A percentile compares a stretch with the other conserved stretches of the same genome.
Conservation (phyloP, 1,140 invertebrate genomes). For the Pollicipes pollicipes region DNA sequence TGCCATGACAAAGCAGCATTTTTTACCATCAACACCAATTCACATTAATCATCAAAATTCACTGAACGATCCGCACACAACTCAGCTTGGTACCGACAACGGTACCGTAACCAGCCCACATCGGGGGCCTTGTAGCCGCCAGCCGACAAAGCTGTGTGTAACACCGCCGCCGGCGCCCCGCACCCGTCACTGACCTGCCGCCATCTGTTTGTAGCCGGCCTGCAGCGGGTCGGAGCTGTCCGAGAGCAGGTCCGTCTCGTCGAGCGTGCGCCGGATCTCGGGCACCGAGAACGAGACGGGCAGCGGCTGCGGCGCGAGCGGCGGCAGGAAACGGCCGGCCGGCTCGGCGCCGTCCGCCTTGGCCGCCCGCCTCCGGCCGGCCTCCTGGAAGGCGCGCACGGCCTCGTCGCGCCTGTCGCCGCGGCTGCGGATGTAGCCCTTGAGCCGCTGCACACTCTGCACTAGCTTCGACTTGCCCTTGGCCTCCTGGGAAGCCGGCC, state of each 20-base stretch:
- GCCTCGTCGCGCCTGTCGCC: not conserved
- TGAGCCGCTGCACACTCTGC: not conserved
- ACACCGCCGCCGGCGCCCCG: too few species aligned
- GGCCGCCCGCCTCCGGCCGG: too few species aligned
- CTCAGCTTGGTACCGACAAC: too few species aligned
- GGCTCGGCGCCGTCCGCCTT: not conserved
- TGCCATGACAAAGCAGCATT: too few species aligned
- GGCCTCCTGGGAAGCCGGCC: too few species aligned
- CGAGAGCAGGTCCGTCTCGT: not conserved
- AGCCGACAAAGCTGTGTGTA: too few species aligned
- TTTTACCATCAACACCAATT: too few species aligned
- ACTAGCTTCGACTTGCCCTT: conserved; percentile 3
- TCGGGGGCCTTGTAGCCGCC: too few species aligned
- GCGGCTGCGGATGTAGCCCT: not conserved
- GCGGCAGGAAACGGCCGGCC: not conserved
- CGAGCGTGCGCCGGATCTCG: not conserved
- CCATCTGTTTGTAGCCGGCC: not conserved
- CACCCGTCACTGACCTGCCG: not conserved
- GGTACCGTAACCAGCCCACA: too few species aligned
- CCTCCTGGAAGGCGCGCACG: not conserved
- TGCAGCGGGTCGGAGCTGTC: not conserved
- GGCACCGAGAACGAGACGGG: not conserved
- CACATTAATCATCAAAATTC: too few species aligned
- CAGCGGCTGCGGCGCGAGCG: not conserved
- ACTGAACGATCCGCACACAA: too few species aligned